phyloP scores from a whole-genome alignment of 2,113 vertebrate species.

The Hymenochirus boettgeri region DNA sequence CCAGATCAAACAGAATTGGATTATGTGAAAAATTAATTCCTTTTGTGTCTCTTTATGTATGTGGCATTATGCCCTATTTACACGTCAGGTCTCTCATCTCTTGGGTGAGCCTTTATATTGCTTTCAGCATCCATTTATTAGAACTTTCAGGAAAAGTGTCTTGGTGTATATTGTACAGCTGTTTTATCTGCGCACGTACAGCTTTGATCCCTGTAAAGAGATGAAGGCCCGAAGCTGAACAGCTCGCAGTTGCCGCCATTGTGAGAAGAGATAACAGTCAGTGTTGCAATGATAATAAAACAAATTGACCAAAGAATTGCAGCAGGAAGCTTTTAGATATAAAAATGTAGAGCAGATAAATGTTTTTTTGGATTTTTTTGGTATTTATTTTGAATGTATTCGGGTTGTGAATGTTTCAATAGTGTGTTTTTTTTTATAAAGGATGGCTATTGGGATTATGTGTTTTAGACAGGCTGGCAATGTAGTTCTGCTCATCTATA shows the following conservation, averaged over 20 bases:
- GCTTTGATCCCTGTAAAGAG: conserved; percentile 21
- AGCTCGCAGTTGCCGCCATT: background rate
- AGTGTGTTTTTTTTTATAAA: too few relatives aligned
- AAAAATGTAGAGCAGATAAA: background rate
- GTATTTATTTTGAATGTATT: too few relatives aligned
- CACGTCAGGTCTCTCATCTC: background rate
- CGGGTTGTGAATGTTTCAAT: too few relatives aligned
- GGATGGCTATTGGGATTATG: too few relatives aligned
- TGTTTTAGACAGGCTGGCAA: too few relatives aligned
- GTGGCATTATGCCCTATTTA: conserved; percentile 7
- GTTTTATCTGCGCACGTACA: conserved; percentile 9
- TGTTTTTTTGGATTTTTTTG: background rate
- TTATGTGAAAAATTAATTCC: too few relatives aligned
- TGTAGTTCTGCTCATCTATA: too few relatives aligned
- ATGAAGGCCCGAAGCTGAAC: background rate
- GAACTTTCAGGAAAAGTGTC: conserved; percentile 1
- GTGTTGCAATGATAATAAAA: background rate
- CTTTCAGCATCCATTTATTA: conserved; percentile 4
- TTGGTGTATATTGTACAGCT: background rate
- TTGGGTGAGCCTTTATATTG: background rate
- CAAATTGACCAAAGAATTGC: background rate
- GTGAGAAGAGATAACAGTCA: background rate
- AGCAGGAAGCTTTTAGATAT: background rate
- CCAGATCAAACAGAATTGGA: too few relatives aligned
- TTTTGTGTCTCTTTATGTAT: too few relatives aligned